A percentile compares a stretch with the other conserved stretches of the same genome.
Evolutionary conservation across 37 sponge, comb jelly and placozoan genomes (phyloP).

Genomic region (Haliclona indistincta): DNA sequence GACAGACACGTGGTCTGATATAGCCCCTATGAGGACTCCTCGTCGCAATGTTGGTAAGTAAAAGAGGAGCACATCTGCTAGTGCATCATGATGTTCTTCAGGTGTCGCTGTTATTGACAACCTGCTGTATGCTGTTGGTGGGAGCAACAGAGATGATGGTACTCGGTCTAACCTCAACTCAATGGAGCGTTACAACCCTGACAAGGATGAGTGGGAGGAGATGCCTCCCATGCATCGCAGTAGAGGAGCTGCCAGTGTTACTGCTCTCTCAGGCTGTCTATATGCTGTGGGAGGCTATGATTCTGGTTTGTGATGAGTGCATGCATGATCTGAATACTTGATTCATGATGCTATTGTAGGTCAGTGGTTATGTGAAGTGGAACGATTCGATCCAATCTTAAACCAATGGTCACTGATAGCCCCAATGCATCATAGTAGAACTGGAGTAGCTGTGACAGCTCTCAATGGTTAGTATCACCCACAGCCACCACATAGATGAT

Average conservation of each 20-base stretch:
- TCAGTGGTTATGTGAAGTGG: slow-evolving; percentile 93
- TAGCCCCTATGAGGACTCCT: slow-evolving; percentile 85
- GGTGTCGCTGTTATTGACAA: slow-evolving; percentile 90
- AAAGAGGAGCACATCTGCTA: neutral
- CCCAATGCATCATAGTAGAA: slow-evolving; percentile 83
- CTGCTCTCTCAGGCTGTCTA: slow-evolving; percentile 77
- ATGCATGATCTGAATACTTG: neutral
- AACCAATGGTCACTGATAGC: slow-evolving; percentile 84
- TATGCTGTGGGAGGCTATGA: slow-evolving; percentile 92
- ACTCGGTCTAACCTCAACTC: slow-evolving; percentile 89
- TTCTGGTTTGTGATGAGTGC: slow-evolving; percentile 41
- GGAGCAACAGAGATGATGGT: slow-evolving; percentile 87
- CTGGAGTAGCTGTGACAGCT: slow-evolving; percentile 91
- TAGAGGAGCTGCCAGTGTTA: slow-evolving; percentile 84
- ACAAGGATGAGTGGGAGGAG: slow-evolving; percentile 88
- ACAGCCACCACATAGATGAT: neutral
- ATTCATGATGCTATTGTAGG: slow-evolving; percentile 25
- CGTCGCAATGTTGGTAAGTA: slow-evolving; percentile 80
- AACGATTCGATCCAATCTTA: slow-evolving; percentile 72
- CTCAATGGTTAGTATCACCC: slow-evolving; percentile 52
- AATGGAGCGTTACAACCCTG: slow-evolving; percentile 89
- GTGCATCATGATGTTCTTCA: neutral
- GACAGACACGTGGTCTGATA: slow-evolving; percentile 79
- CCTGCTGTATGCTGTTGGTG: slow-evolving; percentile 86
- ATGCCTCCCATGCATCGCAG: slow-evolving; percentile 90